Base-by-base conservation (phyloP, 2,888 invertebrate genomes). In the Catonia carolina region DNA sequence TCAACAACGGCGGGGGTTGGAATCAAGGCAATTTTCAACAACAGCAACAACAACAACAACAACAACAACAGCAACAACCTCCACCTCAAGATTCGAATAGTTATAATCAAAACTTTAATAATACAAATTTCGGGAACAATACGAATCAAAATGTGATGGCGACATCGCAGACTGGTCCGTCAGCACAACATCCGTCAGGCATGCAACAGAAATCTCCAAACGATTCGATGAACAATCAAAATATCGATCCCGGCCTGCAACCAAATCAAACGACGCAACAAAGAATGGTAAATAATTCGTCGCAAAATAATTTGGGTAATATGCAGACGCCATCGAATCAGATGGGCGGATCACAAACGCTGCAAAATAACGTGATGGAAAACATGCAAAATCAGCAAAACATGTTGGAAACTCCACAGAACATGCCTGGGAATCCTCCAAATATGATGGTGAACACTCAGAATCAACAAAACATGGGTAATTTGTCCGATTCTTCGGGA, bases 61-160 rank as follows among this genome's bases (percentile, higher is more conserved):
- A 55, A 39, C n/a, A 35, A 47, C 12, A 36, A 35, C n/a, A 49
- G 37, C 17, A 49, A 48, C 49, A 55, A 49, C 20, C 55, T n/a
- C n/a, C n/a, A n/a, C n/a, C n/a, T n/a, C n/a, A 58, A 42, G 53
- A 49, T 23, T 39, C 53, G 2, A 52, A 58, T 6, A 52, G 15
- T 52, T 39, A 52, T 12, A 52, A 23, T 41, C 52, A 39, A 27
- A 42, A 50, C 10, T 58, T 58, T 41, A 53, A 27, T n/a, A n/a
- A n/a, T n/a, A n/a, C n/a, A n/a, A n/a, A n/a, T n/a, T n/a, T n/a
- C 27, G 27, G 27, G 4, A 27, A 27, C 27, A 27, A 27, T 8
- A 27, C 27, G 4, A 8, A 27, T 27, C 27, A 27, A 27, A 27
- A 27, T 27, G 8, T 27, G 27, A 27, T 27, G 27, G 27, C 4